These are phyloP conservation scores for Diabrotica undecimpunctata DNA, from an alignment of 1,140 invertebrate species.

Conservation along the genomic window DNA sequence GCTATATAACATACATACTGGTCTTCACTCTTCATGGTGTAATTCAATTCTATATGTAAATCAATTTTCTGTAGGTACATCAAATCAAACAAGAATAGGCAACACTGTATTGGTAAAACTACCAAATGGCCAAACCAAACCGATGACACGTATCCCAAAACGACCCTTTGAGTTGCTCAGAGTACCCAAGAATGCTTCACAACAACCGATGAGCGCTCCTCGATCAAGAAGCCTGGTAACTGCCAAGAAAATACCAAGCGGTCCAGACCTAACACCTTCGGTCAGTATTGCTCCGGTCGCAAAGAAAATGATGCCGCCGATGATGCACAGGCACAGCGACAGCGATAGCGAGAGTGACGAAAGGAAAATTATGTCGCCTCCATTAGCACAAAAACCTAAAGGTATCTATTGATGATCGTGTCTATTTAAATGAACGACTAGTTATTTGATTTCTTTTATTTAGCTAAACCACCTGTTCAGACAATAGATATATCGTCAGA, in stretches of 20 bases:
- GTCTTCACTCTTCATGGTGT: too few species aligned
- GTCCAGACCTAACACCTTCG: conserved; percentile 51
- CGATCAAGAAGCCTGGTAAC: conserved; percentile 26
- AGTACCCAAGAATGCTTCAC: conserved; percentile 38
- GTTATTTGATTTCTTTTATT: conserved; percentile 7
- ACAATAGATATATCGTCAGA: conserved; percentile 67
- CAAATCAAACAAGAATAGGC: conserved; percentile 42
- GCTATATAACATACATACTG: too few species aligned
- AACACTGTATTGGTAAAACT: conserved; percentile 62
- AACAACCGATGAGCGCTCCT: conserved; percentile 29
- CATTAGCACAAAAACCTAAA: conserved; percentile 27
- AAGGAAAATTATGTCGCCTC: conserved; percentile 12
- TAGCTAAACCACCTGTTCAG: conserved; percentile 46
- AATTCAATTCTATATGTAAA: too few species aligned
- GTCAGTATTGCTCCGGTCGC: conserved; percentile 55
- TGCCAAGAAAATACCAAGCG: conserved; percentile 25
- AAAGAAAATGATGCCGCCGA: conserved; percentile 30
- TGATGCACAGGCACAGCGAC: conserved; percentile 32
- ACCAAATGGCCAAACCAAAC: conserved; percentile 57
- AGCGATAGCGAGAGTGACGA: conserved; percentile 41
- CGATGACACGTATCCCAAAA: conserved; percentile 44
- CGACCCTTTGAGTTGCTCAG: conserved; percentile 48
- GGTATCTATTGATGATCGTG: conserved; percentile 17
- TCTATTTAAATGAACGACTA: background rate
- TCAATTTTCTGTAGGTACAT: conserved; percentile 27